Conservation (phyloP, 2,888 invertebrate genomes). For the Phymatocera aterrima region DNA sequence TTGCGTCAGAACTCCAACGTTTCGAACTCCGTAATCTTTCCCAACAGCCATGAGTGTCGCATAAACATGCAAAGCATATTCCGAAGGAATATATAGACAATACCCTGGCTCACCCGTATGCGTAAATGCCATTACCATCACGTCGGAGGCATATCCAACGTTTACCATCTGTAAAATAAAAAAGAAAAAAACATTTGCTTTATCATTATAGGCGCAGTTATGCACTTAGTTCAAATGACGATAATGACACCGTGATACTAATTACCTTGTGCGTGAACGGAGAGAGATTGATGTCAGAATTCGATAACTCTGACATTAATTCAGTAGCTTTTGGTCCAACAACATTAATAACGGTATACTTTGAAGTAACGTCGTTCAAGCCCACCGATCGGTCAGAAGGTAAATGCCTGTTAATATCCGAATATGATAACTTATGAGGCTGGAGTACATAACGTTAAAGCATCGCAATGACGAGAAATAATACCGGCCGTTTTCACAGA, state of each 20-base stretch:
- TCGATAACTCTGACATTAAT: conserved; percentile 81
- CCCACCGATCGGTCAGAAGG: conserved; percentile 79
- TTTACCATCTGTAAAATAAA: conserved; percentile 79
- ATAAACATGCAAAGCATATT: conserved; percentile 86
- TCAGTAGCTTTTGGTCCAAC: conserved; percentile 83
- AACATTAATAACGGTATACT: conserved; percentile 84
- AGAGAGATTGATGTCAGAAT: conserved; percentile 79
- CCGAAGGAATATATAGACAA: conserved; percentile 83
- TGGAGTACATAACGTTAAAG: too few relatives aligned
- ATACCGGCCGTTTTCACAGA: too few relatives aligned
- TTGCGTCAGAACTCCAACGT: conserved; percentile 83
- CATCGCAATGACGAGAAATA: too few relatives aligned
- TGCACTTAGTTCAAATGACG: too few relatives aligned
- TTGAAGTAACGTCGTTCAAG: conserved; percentile 83
- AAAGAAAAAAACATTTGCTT: too few relatives aligned
- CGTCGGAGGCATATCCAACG: conserved; percentile 82
- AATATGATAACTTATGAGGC: too few relatives aligned
- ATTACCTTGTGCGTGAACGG: conserved; percentile 82
- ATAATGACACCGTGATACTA: too few relatives aligned
- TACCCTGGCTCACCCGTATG: conserved; percentile 85
- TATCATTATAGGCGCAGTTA: too few relatives aligned
- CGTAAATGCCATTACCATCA: conserved; percentile 83
- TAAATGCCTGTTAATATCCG: conserved; percentile 75
- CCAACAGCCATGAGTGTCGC: conserved; percentile 82
- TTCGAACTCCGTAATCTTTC: conserved; percentile 81